Base-by-base conservation (phyloP, 2,888 invertebrate species). In the Cephalotes varians region DNA sequence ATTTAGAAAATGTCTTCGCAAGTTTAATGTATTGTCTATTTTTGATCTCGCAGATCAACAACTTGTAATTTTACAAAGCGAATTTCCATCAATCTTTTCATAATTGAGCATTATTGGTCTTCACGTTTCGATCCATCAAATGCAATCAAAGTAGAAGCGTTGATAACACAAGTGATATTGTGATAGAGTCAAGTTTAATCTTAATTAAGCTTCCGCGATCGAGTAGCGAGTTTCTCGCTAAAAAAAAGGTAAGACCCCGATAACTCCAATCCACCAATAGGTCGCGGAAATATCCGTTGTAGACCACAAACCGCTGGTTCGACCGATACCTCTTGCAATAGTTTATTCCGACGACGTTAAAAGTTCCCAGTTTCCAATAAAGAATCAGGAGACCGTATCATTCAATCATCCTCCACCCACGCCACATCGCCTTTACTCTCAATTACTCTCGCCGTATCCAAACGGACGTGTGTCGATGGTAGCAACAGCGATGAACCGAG, bases 321-420 rank as follows among this genome's bases (percentile, higher is more conserved):
- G 18, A 25, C 47, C 49, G 21, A 47, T 62, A 47, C 18, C 4
- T 47, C 9, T 34, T 12, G 21, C 34, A 49, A 49, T 65, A n/a
- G 49, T 49, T 25, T 47, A 65, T 74, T 65, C 25, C n/a, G 73
- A 73, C 40, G 58, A 58, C 49, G 47, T 74, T 64, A 49, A 12
- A 65, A 74, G 37, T 49, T 74, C n/a, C 25, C 25, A 25, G 74
- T 74, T 74, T 65, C 49, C 65, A 65, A 74, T 74, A 74, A 74
- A 74, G 49, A n/a, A 65, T 49, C 74, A 49, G 34, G 25, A 49
- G 37, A 74, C 65, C 65, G 18, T 74, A 74, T 74, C 74, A 64
- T 64, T 64, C 74, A 74, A 74, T 74, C 65, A 34, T 21, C 37
- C 31, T 58, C 9, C 44, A 44, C 60, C 73, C 62, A 62, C 73